These are phyloP conservation scores for Syngnathus scovelli DNA, from an alignment of 2,113 vertebrate species.

Conservation along the genomic window DNA sequence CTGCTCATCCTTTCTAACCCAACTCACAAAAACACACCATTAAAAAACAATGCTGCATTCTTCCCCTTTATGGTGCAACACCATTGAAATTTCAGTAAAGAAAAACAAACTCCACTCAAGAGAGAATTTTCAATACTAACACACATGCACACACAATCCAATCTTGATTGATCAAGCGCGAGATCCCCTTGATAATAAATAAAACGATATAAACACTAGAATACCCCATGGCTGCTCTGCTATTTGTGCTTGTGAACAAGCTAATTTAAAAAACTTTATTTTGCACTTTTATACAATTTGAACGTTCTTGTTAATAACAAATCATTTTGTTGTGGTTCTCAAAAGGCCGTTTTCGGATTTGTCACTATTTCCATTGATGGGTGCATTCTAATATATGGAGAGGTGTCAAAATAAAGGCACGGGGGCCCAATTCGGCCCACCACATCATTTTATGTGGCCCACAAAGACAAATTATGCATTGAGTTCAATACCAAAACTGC, in stretches of 20 bases:
- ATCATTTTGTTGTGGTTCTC: too few species aligned
- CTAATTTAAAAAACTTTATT: conserved; percentile 40
- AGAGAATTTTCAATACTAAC: conserved; percentile 30
- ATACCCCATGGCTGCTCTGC: neutral
- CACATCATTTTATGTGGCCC: too few species aligned
- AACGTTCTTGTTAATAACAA: neutral
- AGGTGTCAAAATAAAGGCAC: too few species aligned
- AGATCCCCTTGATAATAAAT: conserved; percentile 27
- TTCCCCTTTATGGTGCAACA: conserved; percentile 30
- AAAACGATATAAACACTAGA: conserved; percentile 6
- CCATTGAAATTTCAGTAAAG: conserved; percentile 58
- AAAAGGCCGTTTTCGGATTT: too few species aligned
- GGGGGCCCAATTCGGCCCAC: too few species aligned
- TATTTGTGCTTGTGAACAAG: conserved; percentile 29
- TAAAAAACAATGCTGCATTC: conserved; percentile 4
- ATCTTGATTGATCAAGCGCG: conserved; percentile 10
- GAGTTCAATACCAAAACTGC: too few species aligned
- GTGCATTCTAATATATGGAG: too few species aligned
- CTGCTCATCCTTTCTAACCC: conserved; percentile 37
- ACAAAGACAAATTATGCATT: too few species aligned
- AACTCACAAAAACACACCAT: conserved; percentile 10
- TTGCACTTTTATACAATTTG: conserved; percentile 40
- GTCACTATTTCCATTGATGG: too few species aligned
- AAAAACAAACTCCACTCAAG: conserved; percentile 47
- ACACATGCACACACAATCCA: neutral